phyloP scores from a whole-genome alignment of 2,113 vertebrate genomes.

The Tenrec ecaudatus region DNA sequence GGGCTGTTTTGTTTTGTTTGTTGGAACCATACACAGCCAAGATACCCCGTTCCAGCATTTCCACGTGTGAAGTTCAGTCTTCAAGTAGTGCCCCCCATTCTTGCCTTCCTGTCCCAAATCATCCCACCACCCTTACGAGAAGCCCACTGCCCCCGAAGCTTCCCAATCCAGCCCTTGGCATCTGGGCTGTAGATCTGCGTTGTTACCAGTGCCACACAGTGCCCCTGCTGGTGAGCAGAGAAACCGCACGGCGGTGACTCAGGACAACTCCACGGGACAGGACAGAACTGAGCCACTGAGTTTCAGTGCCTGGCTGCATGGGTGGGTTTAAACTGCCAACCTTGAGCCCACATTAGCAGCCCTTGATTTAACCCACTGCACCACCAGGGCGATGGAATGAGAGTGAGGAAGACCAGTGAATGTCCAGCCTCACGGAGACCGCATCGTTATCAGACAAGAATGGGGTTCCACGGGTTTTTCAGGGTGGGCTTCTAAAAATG shows the following conservation, averaged over 20 bases:
- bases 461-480: neutral
- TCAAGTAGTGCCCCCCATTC: neutral
- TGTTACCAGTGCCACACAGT: neutral
- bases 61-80: neutral
- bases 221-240: neutral
- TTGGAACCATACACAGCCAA: neutral
- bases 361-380: too few species aligned
- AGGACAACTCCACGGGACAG: too few species aligned
- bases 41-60: too few species aligned
- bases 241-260: too few species aligned
- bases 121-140: neutral
- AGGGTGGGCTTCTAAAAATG: neutral
- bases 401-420: neutral
- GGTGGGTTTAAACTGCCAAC: too few species aligned
- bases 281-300: too few species aligned
- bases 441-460: neutral
- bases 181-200: neutral
- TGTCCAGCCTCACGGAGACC: neutral
- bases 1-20: too few species aligned
- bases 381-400: neutral
- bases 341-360: too few species aligned
- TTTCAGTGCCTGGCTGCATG: too few species aligned
- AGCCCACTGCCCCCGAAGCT: neutral
- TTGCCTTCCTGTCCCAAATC: neutral
- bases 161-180: neutral